These are phyloP conservation scores for Apistogramma diplotaenia DNA, from an alignment of 2,113 vertebrate species.

Conservation along the genomic window DNA sequence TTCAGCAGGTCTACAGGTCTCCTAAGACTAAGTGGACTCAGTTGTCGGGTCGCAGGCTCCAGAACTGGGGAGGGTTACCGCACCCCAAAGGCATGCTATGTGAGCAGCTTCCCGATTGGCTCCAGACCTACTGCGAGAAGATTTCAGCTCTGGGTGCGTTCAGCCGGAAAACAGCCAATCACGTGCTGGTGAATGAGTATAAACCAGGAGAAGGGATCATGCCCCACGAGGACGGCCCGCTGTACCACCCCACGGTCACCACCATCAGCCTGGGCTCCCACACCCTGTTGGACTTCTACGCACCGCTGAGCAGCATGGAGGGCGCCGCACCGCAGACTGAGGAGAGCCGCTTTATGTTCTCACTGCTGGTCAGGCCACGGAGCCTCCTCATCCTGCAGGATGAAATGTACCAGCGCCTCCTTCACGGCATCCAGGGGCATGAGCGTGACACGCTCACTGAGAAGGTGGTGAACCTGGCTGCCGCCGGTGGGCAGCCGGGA, in stretches of 20 bases:
- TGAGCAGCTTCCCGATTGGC: conserved; percentile 86
- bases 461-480: conserved; percentile 72
- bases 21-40: conserved; percentile 92
- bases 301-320: conserved; percentile 64
- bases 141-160: conserved; percentile 84
- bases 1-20: conserved; percentile 84
- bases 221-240: conserved; percentile 89
- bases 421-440: conserved; percentile 80
- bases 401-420: conserved; percentile 79
- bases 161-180: conserved; percentile 82
- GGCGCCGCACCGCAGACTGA: conserved; percentile 63
- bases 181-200: conserved; percentile 91
- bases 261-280: conserved; percentile 90
- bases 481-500: conserved; percentile 50
- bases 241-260: conserved; percentile 89
- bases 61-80: conserved; percentile 91
- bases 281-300: conserved; percentile 86
- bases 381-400: conserved; percentile 86
- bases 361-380: conserved; percentile 79
- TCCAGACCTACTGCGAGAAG: conserved; percentile 78
- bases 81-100: conserved; percentile 85
- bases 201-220: conserved; percentile 87
- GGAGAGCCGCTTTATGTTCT: conserved; percentile 77
- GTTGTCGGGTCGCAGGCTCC: conserved; percentile 83
- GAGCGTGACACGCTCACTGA: conserved; percentile 70